Base-by-base conservation (phyloP, 2,113 vertebrate species). In the Mirounga angustirostris region DNA sequence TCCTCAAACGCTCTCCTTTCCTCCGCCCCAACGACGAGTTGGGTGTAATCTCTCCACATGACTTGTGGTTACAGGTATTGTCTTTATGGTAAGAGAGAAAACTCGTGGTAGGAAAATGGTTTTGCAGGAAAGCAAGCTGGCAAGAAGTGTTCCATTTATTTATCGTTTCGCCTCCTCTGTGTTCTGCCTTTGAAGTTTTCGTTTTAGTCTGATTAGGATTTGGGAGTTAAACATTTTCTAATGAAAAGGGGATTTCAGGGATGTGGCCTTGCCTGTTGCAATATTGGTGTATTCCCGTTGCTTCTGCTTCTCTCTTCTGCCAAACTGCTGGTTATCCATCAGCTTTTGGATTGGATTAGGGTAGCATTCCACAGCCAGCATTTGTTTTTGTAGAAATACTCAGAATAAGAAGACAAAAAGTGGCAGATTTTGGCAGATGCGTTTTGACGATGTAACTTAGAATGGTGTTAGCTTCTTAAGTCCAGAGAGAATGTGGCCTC, bases 311-410 rank as follows among this genome's bases (percentile, higher is more conserved):
- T n/a, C 43, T 95, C 36, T 86, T 94, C 22, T 30, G 54, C 65
- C 46, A 46, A 85, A 50, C 36, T 73, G 50, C n/a, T 91, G 54
- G 40, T 63, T 58, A 58, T 46, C 50, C 22, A 63, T 16, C 50
- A 24, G 74, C 18, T 65, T 95, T 79, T 80, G 59, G 73, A 54
- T 78, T 18, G 33, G 19, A 84, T 89, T n/a, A 78, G 87, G 85
- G 59, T 30, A 65, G n/a, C 19, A 16, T 67, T 83, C 73, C 36
- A 21, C 54, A 85, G 65, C 52, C 43, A 78, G 85, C 84, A 80
- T 87, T 80, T 92, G 67, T 69, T 91, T 89, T 92, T 93, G 14
- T 89, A 94, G 96, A 97, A 94, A 91, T 90, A 96, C 43, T 90
- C 81, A 93, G 40, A 93, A 82, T 93, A 87, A 97, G 46, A 73